These are phyloP conservation scores for Otolemur crassicaudatus DNA, from an alignment of 2,797 vertebrate genomes.

Conservation along the genomic window DNA sequence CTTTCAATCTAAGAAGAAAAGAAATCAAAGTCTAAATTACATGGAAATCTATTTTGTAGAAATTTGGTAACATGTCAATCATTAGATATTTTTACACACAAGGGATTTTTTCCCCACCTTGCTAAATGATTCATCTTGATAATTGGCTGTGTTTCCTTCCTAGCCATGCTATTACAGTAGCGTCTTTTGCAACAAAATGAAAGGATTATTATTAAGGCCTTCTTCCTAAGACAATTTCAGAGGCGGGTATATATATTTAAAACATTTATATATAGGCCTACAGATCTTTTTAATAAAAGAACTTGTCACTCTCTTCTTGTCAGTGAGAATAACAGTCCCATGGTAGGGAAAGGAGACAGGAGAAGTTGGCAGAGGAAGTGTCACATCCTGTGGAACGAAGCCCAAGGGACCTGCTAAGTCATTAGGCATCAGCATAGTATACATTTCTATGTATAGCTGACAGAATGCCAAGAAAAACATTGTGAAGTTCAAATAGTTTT, in stretches of 20 bases:
- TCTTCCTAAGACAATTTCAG: constrained; percentile 55
- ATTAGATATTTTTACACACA: constrained; percentile 40
- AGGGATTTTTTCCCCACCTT: neutral
- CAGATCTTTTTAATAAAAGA: constrained; percentile 23
- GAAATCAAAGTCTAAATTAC: constrained; percentile 60
- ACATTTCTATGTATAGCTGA: neutral
- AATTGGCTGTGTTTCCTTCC: constrained; percentile 17
- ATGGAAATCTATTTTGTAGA: constrained; percentile 75
- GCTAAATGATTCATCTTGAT: constrained; percentile 33
- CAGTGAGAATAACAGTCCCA: neutral
- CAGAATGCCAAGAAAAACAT: neutral
- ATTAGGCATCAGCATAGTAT: neutral
- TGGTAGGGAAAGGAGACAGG: neutral
- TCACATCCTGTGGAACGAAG: neutral
- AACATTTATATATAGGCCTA: constrained; percentile 43
- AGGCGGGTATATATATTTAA: neutral
- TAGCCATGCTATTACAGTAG: neutral
- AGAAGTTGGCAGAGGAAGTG: neutral
- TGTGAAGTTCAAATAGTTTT: neutral
- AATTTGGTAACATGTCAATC: constrained; percentile 80
- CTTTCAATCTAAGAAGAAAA: constrained; percentile 61
- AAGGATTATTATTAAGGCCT: constrained; percentile 54
- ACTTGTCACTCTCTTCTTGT: neutral
- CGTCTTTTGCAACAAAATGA: constrained; percentile 29
- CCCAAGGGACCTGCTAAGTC: neutral